These are phyloP conservation scores for Campoletis raptor DNA, from an alignment of 2,888 invertebrate species.

Conservation along the genomic window DNA sequence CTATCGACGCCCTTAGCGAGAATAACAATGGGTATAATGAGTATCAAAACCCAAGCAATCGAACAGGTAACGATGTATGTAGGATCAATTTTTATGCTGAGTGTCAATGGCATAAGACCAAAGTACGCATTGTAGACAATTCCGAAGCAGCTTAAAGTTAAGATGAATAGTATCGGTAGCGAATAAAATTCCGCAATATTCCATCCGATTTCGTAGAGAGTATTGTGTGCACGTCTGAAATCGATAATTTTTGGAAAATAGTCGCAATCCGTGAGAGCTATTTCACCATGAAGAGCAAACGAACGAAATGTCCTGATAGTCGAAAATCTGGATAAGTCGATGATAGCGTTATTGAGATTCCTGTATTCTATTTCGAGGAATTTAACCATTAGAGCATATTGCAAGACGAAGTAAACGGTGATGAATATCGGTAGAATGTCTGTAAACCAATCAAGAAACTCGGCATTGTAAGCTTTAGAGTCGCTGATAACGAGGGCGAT, in stretches of 20 bases:
- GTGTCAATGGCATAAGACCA: constrained; percentile 36
- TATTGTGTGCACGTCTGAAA: constrained; percentile 59
- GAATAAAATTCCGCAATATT: constrained; percentile 70
- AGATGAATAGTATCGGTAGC: constrained; percentile 57
- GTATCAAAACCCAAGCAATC: constrained; percentile 15
- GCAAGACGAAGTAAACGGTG: constrained; percentile 59
- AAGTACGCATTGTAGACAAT: constrained; percentile 69
- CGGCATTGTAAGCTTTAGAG: background rate
- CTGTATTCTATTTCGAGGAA: constrained; percentile 51
- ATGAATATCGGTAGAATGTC: constrained; percentile 50
- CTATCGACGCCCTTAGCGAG: constrained; percentile 44
- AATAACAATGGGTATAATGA: constrained; percentile 41
- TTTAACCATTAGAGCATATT: constrained; percentile 67
- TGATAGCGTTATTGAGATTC: constrained; percentile 59
- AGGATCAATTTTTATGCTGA: background rate
- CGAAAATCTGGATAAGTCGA: background rate
- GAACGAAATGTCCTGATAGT: constrained; percentile 9
- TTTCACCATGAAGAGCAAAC: background rate
- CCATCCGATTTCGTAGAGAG: constrained; percentile 63
- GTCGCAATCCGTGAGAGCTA: background rate
- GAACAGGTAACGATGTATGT: background rate
- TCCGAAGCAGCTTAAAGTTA: constrained; percentile 43
- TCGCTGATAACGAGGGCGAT: background rate
- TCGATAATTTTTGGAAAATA: constrained; percentile 43
- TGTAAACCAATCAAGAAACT: constrained; percentile 20